Evolutionary conservation across 2,888 invertebrate species (phyloP), one percentile per base, ranked within the genome.

Genomic region (Siphlonurus alternatus): DNA sequence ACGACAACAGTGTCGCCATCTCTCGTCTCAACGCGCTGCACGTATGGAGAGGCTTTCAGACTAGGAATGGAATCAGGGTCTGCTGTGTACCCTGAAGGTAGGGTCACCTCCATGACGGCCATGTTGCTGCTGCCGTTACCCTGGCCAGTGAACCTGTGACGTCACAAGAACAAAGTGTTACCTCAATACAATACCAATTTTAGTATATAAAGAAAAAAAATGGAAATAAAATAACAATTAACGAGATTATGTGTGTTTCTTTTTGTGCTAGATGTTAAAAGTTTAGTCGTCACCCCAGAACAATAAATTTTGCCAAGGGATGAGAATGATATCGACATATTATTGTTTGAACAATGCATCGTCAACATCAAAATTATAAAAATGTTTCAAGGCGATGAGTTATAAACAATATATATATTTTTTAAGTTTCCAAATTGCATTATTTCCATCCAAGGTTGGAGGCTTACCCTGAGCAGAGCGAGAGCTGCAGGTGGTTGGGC

Each of bases 21-120:
- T 71, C 81, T 83, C 0, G 85, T 85, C 74, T 88, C 87, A 3
- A 87, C 83, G 67, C 84, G 80, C 72, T 84, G 83, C 1, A 84
- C 82, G 67, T 80, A 76, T 69, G 81, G 79, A 0, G 81, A 80
- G 1, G 79, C 75, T 72, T 81, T 78, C 59, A 85, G 75, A 69
- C 81, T 81, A 2, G 85, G 87, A 25, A 92, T 76, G 0, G 85
- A 87, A 70, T 86, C 85, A 68, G 83, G 76, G 70, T 93, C 91
- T 0, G 90, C 88, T 0, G 88, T 83, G 73, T 88, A 96, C n/a
- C 96, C 95, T 0, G 93, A 93, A 0, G 94, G 93, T 65, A 96
- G 79, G 66, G 85, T 85, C 0, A 95, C 87, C 71, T 93, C 93
- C 81, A 95, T 87, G 0, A 95, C 87, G 15, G 92, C 89, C 85